Conservation (phyloP, 2,797 vertebrate genomes). For the Pangasius djambal region DNA sequence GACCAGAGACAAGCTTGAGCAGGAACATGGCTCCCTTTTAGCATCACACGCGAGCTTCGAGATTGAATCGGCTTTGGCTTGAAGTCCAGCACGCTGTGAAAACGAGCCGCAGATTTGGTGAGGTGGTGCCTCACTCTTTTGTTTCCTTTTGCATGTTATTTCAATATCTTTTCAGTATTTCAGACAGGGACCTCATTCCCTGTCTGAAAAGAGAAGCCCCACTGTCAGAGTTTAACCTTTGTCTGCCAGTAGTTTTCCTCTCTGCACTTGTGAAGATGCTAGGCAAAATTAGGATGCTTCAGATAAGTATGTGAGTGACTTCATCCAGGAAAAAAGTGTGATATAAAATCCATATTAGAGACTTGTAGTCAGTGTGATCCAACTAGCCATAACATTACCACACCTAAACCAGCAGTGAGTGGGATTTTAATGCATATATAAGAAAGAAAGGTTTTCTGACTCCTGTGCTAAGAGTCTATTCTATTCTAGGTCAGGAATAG, state of each 20-base stretch:
- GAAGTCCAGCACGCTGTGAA: background rate
- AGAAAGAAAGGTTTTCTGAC: background rate
- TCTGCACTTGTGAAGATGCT: conserved; percentile 13
- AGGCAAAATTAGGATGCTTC: conserved; percentile 38
- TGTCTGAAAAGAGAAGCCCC: too few species aligned
- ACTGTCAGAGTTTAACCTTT: background rate
- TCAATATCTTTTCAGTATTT: background rate
- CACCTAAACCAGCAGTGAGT: background rate
- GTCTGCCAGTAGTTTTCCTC: conserved; percentile 2
- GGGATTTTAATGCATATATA: background rate
- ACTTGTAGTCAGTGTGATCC: conserved; percentile 29
- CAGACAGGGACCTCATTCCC: background rate
- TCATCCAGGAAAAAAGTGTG: conserved; percentile 2
- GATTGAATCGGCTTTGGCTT: background rate
- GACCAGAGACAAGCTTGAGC: background rate
- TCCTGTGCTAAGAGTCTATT: background rate
- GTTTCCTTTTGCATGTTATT: background rate
- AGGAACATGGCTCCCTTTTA: background rate
- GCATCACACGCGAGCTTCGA: background rate
- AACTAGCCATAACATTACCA: conserved; percentile 18
- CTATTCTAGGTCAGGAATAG: background rate
- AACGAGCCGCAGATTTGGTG: background rate
- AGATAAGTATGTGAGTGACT: conserved; percentile 35
- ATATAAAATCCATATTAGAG: conserved; percentile 29
- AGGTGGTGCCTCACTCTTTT: too few species aligned